Evolutionary conservation across 2,113 vertebrate genomes (phyloP).

Genomic region (Gallinago paraguaiae): DNA sequence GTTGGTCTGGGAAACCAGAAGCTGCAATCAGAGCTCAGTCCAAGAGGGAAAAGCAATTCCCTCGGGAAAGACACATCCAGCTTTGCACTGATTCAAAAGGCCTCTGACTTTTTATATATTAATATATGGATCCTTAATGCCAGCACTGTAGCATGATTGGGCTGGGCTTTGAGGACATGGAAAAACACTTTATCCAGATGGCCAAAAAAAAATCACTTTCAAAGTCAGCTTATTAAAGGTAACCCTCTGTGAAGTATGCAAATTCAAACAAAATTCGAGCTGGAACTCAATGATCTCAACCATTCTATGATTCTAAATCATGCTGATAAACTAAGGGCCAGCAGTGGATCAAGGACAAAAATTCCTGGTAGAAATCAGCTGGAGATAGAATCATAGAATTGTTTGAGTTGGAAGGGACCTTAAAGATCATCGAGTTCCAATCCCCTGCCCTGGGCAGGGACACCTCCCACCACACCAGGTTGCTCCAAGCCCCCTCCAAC

Average conservation of each 20-base stretch:
- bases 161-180: neutral
- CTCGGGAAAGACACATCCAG: accelerated
- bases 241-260: neutral
- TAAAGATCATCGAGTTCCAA: too few species aligned
- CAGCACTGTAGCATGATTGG: neutral
- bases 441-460: too few species aligned
- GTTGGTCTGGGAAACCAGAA: neutral
- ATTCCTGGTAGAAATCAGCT: neutral
- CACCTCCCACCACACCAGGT: too few species aligned
- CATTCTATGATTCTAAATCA: neutral
- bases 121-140: neutral
- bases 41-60: neutral
- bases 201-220: neutral
- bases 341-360: neutral
- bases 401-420: too few species aligned
- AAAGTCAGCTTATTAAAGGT: neutral
- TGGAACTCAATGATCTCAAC: too few species aligned
- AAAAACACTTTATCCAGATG: neutral
- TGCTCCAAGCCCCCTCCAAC: too few species aligned
- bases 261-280: too few species aligned
- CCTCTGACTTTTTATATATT: too few species aligned
- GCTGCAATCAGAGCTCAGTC: neutral
- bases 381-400: neutral
- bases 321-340: neutral
- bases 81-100: neutral